Evolutionary conservation across 1,140 invertebrate genomes (phyloP), one percentile per base, ranked within the genome.

Genomic region (Trichonephila clavata): DNA sequence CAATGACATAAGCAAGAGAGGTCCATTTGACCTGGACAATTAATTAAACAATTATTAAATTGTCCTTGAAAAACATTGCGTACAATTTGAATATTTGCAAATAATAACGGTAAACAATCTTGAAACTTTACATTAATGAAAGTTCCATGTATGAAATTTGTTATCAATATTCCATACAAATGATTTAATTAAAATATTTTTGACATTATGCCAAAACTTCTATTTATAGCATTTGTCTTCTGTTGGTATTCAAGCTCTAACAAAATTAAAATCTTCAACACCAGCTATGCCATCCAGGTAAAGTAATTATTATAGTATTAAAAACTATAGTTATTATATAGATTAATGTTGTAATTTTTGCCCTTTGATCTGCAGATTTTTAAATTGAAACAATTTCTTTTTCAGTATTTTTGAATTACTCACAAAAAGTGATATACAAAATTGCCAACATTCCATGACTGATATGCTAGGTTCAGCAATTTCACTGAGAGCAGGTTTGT

Each of bases 401-500:
- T 94, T 20, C 94, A 96, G 96, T 94, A 95, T 96, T 68, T 97
- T 97, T 86, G 96, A 98, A 96, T 97, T 98, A 57, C 96, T 98
- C 61, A 97, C 97, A 94, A 98, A 98, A 95, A 98, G 98, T 94
- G 98, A 98, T 95, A 96, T 98, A 21, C 96, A 98, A 8, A 98
- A 98, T 95, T 98, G 97, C 95, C 97, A 98, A 94, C 97, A 98
- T 95, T 98, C 97, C 0, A 97, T 98, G 96, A 96, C 97, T 4
- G 98, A 98, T 95, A 96, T 98, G 86, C 97, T 98, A 94, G 97
- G 97, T 65, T 97, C 97, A 71, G 98, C 97, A 50, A 97, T 97
- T 93, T 97, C 97, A 0, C 97, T 98, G 95, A 97, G 98, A 94
- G 97, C 98, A 3, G 97, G 97, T 0, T 96, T 99, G 0, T 99